Evolutionary conservation across 2,888 invertebrate species (phyloP).

Genomic region (Abscondita cerata): DNA sequence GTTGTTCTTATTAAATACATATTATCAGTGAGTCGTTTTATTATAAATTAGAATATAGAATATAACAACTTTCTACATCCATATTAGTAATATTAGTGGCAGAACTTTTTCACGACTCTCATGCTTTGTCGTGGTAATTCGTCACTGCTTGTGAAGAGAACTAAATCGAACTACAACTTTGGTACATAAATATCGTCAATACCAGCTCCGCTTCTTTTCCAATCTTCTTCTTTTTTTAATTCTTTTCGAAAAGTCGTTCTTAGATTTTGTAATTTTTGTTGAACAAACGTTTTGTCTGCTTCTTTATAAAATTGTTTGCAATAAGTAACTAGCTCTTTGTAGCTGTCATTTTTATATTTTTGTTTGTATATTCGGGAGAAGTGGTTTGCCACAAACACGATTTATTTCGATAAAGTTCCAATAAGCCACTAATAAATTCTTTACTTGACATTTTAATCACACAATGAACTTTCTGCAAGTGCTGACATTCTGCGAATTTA

Average conservation of each 20-base stretch:
- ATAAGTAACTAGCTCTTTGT: constrained; percentile 1
- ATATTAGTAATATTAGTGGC: too few species aligned
- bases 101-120: too few species aligned
- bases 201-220: constrained; percentile 27
- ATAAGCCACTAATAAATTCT: not conserved
- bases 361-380: not conserved
- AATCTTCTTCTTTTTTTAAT: constrained; percentile 28
- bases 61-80: too few species aligned
- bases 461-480: not conserved
- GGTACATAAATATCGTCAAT: constrained; percentile 28
- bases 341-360: not conserved
- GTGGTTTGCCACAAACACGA: not conserved
- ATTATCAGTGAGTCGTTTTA: too few species aligned
- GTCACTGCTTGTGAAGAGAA: too few species aligned
- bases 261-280: constrained; percentile 26
- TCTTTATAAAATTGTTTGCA: not conserved
- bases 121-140: too few species aligned
- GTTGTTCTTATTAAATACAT: too few species aligned
- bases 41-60: too few species aligned
- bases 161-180: constrained; percentile 29
- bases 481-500: too few species aligned
- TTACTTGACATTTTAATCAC: not conserved
- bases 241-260: constrained; percentile 34
- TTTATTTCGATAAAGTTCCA: not conserved
- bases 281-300: not conserved